Evolutionary conservation across 2,888 invertebrate species (phyloP).

Genomic region (Drosophila multiciliata): DNA sequence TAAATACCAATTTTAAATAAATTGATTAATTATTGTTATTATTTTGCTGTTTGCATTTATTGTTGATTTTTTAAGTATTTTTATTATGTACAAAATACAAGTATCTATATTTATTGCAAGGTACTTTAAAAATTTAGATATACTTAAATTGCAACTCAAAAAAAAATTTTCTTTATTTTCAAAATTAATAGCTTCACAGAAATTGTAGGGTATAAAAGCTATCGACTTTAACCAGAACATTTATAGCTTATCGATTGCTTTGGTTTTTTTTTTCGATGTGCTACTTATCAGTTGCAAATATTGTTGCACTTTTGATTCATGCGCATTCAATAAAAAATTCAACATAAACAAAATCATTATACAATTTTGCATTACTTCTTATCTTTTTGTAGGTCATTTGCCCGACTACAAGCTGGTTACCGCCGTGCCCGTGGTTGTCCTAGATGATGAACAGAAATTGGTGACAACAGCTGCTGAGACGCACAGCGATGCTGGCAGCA

Average conservation of each 20-base stretch:
- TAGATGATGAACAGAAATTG: conserved; percentile 87
- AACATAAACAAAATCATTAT: background rate
- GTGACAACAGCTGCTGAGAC: conserved; percentile 27
- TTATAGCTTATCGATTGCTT: conserved; percentile 7
- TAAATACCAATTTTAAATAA: background rate
- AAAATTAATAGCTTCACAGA: background rate
- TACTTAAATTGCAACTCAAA: background rate
- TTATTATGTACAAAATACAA: background rate
- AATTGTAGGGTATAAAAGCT: conserved; percentile 3
- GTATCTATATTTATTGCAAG: background rate
- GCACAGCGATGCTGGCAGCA: conserved; percentile 42
- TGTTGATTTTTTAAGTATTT: too few species aligned
- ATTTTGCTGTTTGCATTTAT: background rate
- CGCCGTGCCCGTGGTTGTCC: conserved; percentile 91
- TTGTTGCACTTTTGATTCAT: conserved; percentile 1
- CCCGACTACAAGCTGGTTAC: conserved; percentile 90
- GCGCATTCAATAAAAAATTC: conserved; percentile 9
- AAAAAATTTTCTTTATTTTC: background rate
- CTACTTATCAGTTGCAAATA: background rate
- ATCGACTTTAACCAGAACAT: background rate
- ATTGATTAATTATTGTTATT: background rate
- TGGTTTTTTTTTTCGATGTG: background rate
- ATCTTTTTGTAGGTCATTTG: conserved; percentile 77
- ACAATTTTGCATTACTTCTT: background rate
- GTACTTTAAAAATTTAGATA: background rate